phyloP scores from a whole-genome alignment of 2,113 vertebrate species.

The Sinocyclocheilus anophthalmus region DNA sequence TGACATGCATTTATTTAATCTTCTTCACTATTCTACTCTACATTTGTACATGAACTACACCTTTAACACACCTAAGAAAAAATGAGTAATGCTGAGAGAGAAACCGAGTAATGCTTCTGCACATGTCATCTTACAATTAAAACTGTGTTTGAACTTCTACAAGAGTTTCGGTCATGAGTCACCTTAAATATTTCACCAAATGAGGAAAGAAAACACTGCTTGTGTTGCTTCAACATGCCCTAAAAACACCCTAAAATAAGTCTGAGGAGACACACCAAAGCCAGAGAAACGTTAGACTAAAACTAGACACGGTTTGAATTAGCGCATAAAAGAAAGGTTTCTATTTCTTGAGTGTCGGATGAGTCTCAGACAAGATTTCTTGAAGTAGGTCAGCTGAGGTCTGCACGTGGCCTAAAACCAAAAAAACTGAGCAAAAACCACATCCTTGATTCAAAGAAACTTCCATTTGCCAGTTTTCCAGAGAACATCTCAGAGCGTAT shows the following conservation, averaged over 20 bases:
- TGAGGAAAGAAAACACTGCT: constrained; percentile 1
- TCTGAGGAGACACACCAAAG: neutral
- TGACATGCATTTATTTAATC: too few relatives aligned
- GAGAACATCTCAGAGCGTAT: constrained; percentile 53
- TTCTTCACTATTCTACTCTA: too few relatives aligned
- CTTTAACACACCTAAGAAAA: neutral
- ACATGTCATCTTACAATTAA: neutral
- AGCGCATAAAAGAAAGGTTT: constrained; percentile 14
- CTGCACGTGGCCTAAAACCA: constrained; percentile 36
- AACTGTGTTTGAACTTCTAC: neutral
- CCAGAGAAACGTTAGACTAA: neutral
- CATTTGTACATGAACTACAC: neutral
- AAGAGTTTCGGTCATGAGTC: neutral
- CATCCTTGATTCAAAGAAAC: constrained; percentile 64
- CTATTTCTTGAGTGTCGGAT: neutral
- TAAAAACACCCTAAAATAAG: neutral
- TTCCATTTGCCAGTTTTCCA: constrained; percentile 63
- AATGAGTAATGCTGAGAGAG: neutral
- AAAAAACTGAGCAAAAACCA: constrained; percentile 56
- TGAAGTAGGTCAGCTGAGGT: constrained; percentile 30
- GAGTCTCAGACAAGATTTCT: neutral
- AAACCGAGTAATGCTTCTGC: neutral
- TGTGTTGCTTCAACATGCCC: neutral
- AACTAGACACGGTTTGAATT: neutral
- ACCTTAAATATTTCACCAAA: neutral